phyloP scores from a whole-genome alignment of 1,140 invertebrate genomes.

The Steinernema feltiae region DNA sequence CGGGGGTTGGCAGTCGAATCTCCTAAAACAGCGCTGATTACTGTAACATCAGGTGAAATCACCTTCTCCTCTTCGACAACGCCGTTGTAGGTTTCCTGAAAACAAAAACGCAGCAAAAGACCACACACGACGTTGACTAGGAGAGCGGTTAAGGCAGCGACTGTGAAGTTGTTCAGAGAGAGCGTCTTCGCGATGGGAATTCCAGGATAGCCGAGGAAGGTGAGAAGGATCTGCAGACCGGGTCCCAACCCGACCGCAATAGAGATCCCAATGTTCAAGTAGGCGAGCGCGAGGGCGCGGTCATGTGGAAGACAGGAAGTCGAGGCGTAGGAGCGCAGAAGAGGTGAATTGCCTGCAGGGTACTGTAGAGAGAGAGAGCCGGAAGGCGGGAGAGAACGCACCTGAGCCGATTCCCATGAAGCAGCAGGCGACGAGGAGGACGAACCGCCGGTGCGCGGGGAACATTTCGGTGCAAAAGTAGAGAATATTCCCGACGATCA shows the following conservation, averaged over 20 bases:
- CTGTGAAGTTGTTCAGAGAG: conserved; percentile 60
- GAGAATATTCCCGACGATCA: conserved; percentile 58
- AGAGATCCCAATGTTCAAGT: conserved; percentile 59
- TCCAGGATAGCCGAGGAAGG: neutral
- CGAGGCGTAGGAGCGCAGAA: conserved; percentile 59
- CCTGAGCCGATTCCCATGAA: conserved; percentile 31
- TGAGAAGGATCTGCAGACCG: neutral
- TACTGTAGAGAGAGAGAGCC: conserved; percentile 31
- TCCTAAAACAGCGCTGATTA: neutral
- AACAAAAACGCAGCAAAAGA: conserved; percentile 32
- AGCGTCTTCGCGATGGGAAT: conserved; percentile 45
- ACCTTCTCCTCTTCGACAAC: neutral
- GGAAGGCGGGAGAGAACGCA: neutral
- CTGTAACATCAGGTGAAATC: neutral
- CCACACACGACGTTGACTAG: conserved; percentile 42
- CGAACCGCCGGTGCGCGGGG: conserved; percentile 26
- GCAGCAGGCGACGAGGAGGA: conserved; percentile 25
- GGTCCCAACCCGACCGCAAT: conserved; percentile 60
- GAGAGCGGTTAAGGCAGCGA: conserved; percentile 52
- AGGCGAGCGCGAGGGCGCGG: conserved; percentile 58
- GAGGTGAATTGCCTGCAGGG: conserved; percentile 59
- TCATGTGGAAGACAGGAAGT: conserved; percentile 57
- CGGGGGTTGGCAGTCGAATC: neutral
- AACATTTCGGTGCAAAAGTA: conserved; percentile 57
- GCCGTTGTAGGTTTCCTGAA: conserved; percentile 36